phyloP scores from a whole-genome alignment of 2,888 invertebrate species.

The Rhogogaster chlorosoma region DNA sequence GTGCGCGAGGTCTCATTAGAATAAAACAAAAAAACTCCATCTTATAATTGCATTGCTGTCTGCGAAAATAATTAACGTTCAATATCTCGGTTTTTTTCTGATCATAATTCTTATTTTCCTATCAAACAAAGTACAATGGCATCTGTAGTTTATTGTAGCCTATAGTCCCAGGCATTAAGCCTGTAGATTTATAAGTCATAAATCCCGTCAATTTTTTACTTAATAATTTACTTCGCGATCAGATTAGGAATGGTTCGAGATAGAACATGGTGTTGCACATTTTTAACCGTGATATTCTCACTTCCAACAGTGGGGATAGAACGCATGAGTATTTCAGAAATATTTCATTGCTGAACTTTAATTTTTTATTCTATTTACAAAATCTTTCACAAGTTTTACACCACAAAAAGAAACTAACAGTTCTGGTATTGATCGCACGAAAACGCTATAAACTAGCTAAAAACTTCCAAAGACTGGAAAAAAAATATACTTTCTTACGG shows the following conservation, averaged over 20 bases:
- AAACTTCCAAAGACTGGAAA: background rate
- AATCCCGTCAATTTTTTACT: no score
- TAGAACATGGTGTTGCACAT: no score
- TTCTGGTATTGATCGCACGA: background rate
- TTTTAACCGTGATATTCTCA: no score
- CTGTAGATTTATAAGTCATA: no score
- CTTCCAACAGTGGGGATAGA: no score
- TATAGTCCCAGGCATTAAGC: no score
- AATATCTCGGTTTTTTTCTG: background rate
- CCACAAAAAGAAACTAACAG: background rate
- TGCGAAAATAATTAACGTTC: background rate
- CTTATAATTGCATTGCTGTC: background rate
- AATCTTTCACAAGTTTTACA: background rate
- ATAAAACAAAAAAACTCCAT: slow-evolving; percentile 3
- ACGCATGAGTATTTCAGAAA: no score
- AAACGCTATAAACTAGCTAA: background rate
- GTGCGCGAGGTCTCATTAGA: background rate
- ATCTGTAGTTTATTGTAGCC: background rate
- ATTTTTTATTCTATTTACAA: background rate
- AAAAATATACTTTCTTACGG: background rate
- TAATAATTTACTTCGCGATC: no score
- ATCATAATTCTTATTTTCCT: background rate
- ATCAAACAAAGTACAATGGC: background rate
- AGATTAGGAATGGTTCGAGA: no score
- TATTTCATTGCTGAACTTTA: no score